phyloP scores from a whole-genome alignment of 1,140 invertebrate species.

The Aethina tumida region DNA sequence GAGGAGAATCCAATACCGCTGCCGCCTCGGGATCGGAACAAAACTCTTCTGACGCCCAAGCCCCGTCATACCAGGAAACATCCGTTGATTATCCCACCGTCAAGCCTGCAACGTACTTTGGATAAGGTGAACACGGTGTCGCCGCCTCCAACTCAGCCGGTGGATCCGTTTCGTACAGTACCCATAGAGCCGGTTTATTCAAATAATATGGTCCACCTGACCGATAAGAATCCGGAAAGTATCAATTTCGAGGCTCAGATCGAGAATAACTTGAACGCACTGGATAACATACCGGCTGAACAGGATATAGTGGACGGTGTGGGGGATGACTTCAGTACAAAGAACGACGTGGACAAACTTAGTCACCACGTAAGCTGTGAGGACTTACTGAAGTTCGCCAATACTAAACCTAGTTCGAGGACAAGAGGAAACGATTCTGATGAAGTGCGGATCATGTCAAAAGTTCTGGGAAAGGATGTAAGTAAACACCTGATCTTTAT shows the following conservation, averaged over 20 bases:
- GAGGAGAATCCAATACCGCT: slow-evolving; percentile 67
- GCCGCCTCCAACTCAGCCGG: slow-evolving; percentile 12
- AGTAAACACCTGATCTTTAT: slow-evolving; percentile 25
- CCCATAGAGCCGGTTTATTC: slow-evolving; percentile 21
- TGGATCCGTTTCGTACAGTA: slow-evolving; percentile 16
- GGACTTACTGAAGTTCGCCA: slow-evolving; percentile 83
- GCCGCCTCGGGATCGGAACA: slow-evolving; percentile 71
- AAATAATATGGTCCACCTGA: slow-evolving; percentile 18
- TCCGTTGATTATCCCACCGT: slow-evolving; percentile 70
- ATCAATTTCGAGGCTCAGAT: slow-evolving; percentile 48
- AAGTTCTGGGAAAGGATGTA: slow-evolving; percentile 76
- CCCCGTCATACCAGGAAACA: slow-evolving; percentile 77
- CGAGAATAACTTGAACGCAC: slow-evolving; percentile 51
- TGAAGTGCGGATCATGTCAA: slow-evolving; percentile 85
- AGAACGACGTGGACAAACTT: slow-evolving; percentile 19
- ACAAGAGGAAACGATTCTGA: slow-evolving; percentile 76
- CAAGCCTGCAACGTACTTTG: slow-evolving; percentile 47
- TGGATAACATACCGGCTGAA: slow-evolving; percentile 41
- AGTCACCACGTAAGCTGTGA: slow-evolving; percentile 82
- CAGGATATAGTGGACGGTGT: slow-evolving; percentile 29
- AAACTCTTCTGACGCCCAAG: slow-evolving; percentile 50
- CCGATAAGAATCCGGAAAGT: slow-evolving; percentile 27
- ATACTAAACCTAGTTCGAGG: slow-evolving; percentile 72
- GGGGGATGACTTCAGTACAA: slow-evolving; percentile 9
- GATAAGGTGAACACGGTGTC: slow-evolving; percentile 43